Base-by-base conservation (phyloP, 2,888 invertebrate species). In the Allophyes oxyacanthae region DNA sequence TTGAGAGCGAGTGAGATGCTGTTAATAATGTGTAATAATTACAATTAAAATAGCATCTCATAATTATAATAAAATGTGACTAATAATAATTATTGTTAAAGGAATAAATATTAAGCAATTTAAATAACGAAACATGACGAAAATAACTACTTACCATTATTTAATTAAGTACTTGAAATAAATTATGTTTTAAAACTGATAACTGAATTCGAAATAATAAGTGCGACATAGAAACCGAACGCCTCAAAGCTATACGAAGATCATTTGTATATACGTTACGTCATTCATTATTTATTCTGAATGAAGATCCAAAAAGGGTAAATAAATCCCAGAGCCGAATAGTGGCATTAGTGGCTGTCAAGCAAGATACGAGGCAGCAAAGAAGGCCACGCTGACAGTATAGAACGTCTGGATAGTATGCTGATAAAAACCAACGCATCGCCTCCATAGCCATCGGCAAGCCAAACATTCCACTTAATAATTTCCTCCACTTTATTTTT, bases 401-500 rank as follows among this genome's bases (percentile, higher is more conserved):
- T 51, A 46, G 53, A 62, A 49, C 51, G 26, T 34, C 60, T 53
- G 55, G 48, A 67, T 54, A 69, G 69, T 64, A 79, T 71, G 70
- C 68, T 74, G 72, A 85, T 81, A 85, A 86, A 85, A 85, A 85
- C 72, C 62, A 64, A 60, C 68, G 76, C 80, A 79, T 46, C 45
- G 46, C 82, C 75, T 75, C 79, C 78, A 78, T n/a, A n/a, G 76
- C 76, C 28, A 28, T 28, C 28, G 28, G 78, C 75, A 78, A 82
- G 72, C 76, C 78, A 77, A 82, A 83, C 81, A 87, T 86, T 83
- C 83, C 79, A 64, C 64, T 77, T 75, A 75, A 79, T 79, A 83
- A 84, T 85, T 86, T 83, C 77, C 79, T 80, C 80, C 79, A 83
- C 79, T 82, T 83, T 78, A 83, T 82, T 88, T 87, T 86, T 85